These are phyloP conservation scores for Anastrepha obliqua DNA, from an alignment of 1,140 invertebrate genomes.

Conservation along the genomic window DNA sequence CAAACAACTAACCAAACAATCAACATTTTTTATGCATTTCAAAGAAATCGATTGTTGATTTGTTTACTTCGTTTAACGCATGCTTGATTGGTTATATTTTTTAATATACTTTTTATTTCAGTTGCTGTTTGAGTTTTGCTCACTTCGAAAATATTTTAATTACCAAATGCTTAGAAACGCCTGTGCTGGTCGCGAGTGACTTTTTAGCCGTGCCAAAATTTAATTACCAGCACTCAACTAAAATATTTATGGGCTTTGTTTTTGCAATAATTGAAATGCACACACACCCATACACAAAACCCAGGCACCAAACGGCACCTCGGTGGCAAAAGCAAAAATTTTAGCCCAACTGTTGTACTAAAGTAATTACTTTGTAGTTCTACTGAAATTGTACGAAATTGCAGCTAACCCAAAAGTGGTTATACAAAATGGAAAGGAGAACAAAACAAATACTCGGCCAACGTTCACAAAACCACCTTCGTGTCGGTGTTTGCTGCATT, in stretches of 20 bases:
- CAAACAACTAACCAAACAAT: not conserved
- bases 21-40: slow-evolving; percentile 8
- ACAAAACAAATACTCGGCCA: no score
- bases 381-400: no score
- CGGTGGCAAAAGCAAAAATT: no score
- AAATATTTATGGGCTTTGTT: not conserved
- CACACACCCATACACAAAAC: no score
- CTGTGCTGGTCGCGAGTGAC: not conserved
- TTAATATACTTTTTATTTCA: not conserved
- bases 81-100: not conserved
- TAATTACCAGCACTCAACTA: not conserved
- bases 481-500: no score
- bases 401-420: no score
- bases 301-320: no score
- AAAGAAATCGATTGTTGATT: slow-evolving; percentile 34
- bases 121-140: not conserved
- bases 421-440: no score
- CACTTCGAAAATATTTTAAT: not conserved
- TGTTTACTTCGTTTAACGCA: not conserved
- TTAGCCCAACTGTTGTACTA: no score
- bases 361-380: no score
- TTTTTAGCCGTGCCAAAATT: not conserved
- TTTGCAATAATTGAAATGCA: no score
- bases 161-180: not conserved
- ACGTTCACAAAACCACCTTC: no score